Base-by-base conservation (phyloP, 1,140 invertebrate species). In the Bombus turneri region DNA sequence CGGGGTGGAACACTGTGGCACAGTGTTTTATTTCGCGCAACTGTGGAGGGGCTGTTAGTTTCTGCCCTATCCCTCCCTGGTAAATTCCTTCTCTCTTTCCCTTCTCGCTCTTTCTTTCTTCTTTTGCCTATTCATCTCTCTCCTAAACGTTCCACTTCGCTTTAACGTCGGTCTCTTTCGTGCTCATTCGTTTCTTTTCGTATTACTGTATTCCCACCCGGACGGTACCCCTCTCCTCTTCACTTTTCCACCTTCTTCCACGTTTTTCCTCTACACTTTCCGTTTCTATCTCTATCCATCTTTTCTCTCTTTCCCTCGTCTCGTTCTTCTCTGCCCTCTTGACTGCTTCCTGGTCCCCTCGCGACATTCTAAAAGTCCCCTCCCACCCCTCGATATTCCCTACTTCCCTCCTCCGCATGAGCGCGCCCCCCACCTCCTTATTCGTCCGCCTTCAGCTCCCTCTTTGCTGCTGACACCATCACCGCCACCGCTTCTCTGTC, bases 1-100 rank as follows among this genome's bases (percentile, higher is more conserved):
- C 86, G 92, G 92, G 93, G 93, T 93, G 94, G 93, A 93, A 95
- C 93, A 95, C 93, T 94, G 93, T 94, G 92, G 92, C 92, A 94
- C 93, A 92, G 92, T 95, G 92, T 95, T 93, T 94, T 94, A 94
- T 94, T 95, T 95, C 89, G 88, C 86, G 88, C 86, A 75, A 82
- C 83, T 75, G 86, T 88, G 92, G 91, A 92, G 92, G 92, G 93
- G 91, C 85, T 86, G 91, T 92, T 90, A 91, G 89, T 91, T 92
- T 90, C 92, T 91, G 90, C 89, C 92, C 90, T 93, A 90, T 90
- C 91, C 91, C 88, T 89, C 89, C 81, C 86, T 57, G 64, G 15
- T 57, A 22, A n/a, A 53, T 66, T 79, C n/a, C 80, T 31, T 85
- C 62, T 73, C 69, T 59, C 79, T 34, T 47, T 28, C 41, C 37